Conservation (phyloP, 53 echinoderm and acorn worm species). For the Zoroaster sp. region DNA sequence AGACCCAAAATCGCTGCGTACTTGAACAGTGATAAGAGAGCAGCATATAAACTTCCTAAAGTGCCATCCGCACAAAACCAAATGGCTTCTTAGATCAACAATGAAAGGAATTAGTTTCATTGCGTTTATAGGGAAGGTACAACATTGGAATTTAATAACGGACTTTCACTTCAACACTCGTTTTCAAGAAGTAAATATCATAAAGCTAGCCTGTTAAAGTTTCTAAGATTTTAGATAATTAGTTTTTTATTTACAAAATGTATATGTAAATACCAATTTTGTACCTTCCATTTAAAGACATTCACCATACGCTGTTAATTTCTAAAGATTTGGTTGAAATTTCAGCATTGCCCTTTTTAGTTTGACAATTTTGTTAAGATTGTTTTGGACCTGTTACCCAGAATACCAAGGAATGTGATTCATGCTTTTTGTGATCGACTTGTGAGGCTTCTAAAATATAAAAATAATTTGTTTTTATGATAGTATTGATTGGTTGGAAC, state of each 20-base stretch:
- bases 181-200: neutral
- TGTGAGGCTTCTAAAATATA: too few relatives aligned
- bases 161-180: neutral
- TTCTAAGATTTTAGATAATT: too few relatives aligned
- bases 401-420: too few relatives aligned
- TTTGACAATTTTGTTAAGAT: too few relatives aligned
- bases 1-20: conserved; percentile 69
- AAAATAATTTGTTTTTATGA: too few relatives aligned
- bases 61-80: conserved; percentile 22
- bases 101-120: neutral
- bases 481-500: too few relatives aligned
- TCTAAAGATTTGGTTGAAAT: neutral
- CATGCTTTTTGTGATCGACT: too few relatives aligned
- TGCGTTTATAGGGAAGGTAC: neutral
- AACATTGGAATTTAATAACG: neutral
- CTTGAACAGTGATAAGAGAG: conserved; percentile 68
- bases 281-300: neutral
- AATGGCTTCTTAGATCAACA: neutral
- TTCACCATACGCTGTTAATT: neutral
- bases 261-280: too few relatives aligned
- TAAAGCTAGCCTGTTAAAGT: neutral
- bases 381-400: too few relatives aligned
- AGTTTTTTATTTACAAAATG: too few relatives aligned
- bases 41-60: conserved; percentile 66
- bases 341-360: neutral